Evolutionary conservation across 2,113 vertebrate genomes (phyloP), one percentile per base, ranked within the genome.

Genomic region (Microtus ochrogaster): DNA sequence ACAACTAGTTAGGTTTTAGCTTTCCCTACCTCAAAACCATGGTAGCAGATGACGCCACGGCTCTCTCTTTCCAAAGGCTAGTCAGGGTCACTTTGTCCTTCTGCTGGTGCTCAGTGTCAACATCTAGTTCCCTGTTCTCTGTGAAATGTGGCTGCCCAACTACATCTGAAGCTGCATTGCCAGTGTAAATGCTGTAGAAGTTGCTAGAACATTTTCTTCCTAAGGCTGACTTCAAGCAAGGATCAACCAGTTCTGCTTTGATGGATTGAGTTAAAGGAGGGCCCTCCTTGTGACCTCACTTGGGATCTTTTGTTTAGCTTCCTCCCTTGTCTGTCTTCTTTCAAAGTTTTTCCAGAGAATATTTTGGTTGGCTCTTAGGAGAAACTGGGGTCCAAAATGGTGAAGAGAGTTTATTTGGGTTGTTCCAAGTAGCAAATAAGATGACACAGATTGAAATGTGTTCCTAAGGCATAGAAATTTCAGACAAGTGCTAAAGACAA

Each of bases 191-290:
- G 14, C 44, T 73, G 0, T 91, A 74, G 28, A 87, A 47, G 19
- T 65, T 11, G 79, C 72, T 89, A 36, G 28, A 30, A 91, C 89
- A 47, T 81, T 39, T 91, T 49, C 88, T 95, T 97, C 39, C 22
- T 70, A 33, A n/a, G 39, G 39, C 10, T 61, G 44, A 85, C 44
- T 10, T 74, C 55, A 84, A 66, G 44, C n/a, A 73, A 11, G 79
- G n/a, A 77, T 66, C 39, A 70, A 10, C 33, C 33, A 73, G 55
- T 81, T 28, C 83, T 91, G 39, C 55, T 22, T 6, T 84, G 28
- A 73, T 11, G 39, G 11, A 63, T 9, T 58, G 41, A 44, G 39
- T 92, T 82, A 92, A 96, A 65, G 77, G 73, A 65, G 77, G 73
- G 66, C 16, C n/a, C 6, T 86, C n/a, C 24, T 9, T 70, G 44